Evolutionary conservation across 2,888 invertebrate genomes (phyloP).

Genomic region (Tigriopus californicus): DNA sequence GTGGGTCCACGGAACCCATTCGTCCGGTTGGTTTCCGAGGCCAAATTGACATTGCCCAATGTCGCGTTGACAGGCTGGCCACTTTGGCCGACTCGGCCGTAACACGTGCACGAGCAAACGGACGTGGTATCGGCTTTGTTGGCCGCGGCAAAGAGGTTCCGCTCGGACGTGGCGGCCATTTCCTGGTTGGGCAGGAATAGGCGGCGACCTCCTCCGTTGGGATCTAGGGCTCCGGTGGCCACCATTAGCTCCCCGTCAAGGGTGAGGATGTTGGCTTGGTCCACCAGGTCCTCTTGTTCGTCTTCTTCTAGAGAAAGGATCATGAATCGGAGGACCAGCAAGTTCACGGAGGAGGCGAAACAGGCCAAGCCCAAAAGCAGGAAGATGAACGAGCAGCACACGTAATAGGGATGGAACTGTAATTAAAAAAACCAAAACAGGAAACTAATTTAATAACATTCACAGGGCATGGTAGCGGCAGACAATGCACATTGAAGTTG

Average conservation of each 20-base stretch:
- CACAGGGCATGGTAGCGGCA: no score
- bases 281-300: background rate
- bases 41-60: background rate
- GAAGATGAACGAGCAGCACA: conserved; percentile 94
- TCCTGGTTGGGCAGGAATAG: background rate
- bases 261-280: conserved; percentile 76
- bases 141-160: background rate
- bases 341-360: conserved; percentile 92
- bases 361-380: conserved; percentile 96
- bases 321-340: conserved; percentile 83
- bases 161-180: background rate
- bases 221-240: conserved; percentile 51
- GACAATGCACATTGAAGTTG: no score
- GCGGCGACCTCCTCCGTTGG: background rate
- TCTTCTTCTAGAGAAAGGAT: conserved; percentile 62
- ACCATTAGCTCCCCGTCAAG: conserved; percentile 94
- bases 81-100: conserved; percentile 4
- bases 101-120: conserved; percentile 25
- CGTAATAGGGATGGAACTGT: conserved; percentile 56
- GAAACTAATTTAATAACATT: conserved; percentile 45
- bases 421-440: no score
- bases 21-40: no score
- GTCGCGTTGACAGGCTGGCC: background rate
- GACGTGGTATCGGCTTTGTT: conserved; percentile 19
- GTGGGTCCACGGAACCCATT: background rate